These are phyloP conservation scores for Helarctos malayanus DNA, from an alignment of 2,797 vertebrate species.

Conservation along the genomic window DNA sequence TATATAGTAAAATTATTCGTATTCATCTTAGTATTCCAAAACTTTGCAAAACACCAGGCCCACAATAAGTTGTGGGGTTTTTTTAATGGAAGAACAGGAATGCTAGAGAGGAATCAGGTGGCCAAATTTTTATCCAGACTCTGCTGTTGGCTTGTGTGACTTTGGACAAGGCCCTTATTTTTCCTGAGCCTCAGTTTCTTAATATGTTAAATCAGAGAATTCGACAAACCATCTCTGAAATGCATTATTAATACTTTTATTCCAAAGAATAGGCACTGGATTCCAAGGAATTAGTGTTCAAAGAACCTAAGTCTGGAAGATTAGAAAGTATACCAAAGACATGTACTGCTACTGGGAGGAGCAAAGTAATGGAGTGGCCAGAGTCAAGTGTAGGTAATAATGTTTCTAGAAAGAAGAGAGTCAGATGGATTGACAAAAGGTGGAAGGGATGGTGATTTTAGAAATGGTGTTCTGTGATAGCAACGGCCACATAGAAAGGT, in stretches of 20 bases:
- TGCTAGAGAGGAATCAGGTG: background rate
- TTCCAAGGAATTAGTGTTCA: background rate
- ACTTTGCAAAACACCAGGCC: background rate
- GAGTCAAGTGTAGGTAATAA: background rate
- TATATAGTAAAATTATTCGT: background rate
- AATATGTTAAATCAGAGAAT: background rate
- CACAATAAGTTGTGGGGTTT: background rate
- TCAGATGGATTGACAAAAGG: background rate
- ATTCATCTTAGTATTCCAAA: slow-evolving; percentile 6
- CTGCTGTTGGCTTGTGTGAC: background rate
- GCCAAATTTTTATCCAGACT: background rate
- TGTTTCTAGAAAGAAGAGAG: background rate
- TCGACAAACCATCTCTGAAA: background rate
- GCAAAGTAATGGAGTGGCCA: background rate
- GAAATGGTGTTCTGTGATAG: background rate
- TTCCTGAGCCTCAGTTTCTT: background rate
- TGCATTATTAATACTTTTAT: background rate
- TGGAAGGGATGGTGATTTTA: background rate
- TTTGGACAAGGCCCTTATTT: slow-evolving; percentile 9
- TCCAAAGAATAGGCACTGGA: background rate
- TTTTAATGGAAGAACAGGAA: background rate
- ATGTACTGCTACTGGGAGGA: background rate
- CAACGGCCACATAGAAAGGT: background rate
- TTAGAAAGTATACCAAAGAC: background rate
- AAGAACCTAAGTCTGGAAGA: background rate